These are phyloP conservation scores for Crotalus viridis DNA, from an alignment of 2,113 vertebrate genomes.

Conservation along the genomic window DNA sequence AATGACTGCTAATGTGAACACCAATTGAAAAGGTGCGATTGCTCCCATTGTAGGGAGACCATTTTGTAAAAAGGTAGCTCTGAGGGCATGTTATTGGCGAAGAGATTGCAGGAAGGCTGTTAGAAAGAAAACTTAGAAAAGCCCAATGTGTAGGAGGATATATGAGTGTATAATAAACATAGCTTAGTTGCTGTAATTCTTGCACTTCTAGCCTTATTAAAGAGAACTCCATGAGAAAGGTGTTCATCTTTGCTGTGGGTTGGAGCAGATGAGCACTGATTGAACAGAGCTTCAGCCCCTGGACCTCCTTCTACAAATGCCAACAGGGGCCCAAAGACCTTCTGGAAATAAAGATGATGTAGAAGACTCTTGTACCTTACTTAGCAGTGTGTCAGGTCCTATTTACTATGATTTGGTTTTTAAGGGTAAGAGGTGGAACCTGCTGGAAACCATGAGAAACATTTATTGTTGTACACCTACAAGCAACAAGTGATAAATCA, in stretches of 20 bases:
- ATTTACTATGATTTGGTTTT: background rate
- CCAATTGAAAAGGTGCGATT: background rate
- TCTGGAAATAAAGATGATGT: background rate
- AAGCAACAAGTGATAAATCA: too few species aligned
- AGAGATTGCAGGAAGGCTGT: background rate
- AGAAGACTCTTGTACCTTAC: background rate
- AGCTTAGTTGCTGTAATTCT: background rate
- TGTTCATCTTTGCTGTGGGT: background rate
- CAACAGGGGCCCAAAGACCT: background rate
- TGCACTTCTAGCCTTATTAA: background rate
- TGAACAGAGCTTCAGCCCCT: background rate
- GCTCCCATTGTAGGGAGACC: background rate
- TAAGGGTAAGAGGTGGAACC: background rate
- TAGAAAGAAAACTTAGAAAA: background rate
- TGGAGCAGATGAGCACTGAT: background rate
- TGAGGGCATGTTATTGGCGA: background rate
- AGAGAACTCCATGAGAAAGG: background rate
- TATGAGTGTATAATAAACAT: background rate
- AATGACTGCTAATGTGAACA: background rate
- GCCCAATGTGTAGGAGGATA: background rate
- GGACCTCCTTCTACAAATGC: background rate
- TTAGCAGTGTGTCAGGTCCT: background rate
- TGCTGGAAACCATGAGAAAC: background rate
- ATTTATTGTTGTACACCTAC: background rate
- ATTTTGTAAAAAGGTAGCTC: background rate